Evolutionary conservation across 2,888 invertebrate genomes (phyloP), one percentile per base, ranked within the genome.

Genomic region (Bedellia somnulentella): DNA sequence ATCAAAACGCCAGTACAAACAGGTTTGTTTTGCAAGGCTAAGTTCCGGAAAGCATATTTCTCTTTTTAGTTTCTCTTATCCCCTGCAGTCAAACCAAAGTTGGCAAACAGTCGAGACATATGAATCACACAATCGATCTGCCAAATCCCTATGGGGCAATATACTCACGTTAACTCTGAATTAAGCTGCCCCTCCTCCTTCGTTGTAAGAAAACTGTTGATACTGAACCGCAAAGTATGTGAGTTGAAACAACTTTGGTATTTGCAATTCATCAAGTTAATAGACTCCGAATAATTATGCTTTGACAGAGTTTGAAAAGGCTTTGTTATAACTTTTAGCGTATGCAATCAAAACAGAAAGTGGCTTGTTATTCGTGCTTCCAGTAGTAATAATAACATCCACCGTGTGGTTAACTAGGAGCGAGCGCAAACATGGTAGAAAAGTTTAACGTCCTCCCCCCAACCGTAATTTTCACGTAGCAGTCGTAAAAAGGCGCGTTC

Each of bases 391-490:
- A 53, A 47, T 56, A 53, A 57, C 52, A 50, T 42, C 38, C 42
- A 44, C 46, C 41, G 47, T 44, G 42, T 43, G 41, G 44, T 48
- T 45, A 47, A 47, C 49, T 46, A 46, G 17, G 13, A 29, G 23
- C 29, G 22, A 48, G 43, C 40, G 45, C 15, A 33, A 33, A 24
- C 29, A 24, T 27, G 44, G 47, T 54, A 59, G 68, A 60, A 71
- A 70, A 70, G 55, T 68, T 64, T 66, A 61, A 63, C 59, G 58
- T 53, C 59, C 57, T 56, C 52, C 53, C 52, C 50, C 43, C 46
- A n/a, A 45, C 52, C 48, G 61, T 67, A 70, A 67, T 68, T 67
- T 68, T 55, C 61, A 53, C 52, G 55, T 52, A 57, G 24, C 10
- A 61, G 58, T 63, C 70, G 62, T 70, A 70, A 70, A 70, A 52